phyloP scores from a whole-genome alignment of 1,140 invertebrate species.

The Nephila pilipes region DNA sequence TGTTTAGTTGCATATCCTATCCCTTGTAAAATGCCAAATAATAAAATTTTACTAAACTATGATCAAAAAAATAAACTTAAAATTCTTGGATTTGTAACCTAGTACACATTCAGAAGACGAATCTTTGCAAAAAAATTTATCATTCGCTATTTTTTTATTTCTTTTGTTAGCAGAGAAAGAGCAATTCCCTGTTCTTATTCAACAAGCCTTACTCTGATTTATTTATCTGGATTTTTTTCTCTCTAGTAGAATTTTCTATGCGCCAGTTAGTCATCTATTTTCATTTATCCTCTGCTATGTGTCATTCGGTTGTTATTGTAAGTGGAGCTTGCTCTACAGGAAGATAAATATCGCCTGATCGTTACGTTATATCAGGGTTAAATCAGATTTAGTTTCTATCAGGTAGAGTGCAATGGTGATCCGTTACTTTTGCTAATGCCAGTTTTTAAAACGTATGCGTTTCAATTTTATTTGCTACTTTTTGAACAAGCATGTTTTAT shows the following conservation, averaged over 20 bases:
- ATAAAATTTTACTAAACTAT: conserved; percentile 36
- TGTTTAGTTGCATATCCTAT: conserved; percentile 5
- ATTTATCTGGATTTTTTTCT: conserved; percentile 35
- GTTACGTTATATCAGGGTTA: conserved; percentile 5
- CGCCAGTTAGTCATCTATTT: conserved; percentile 46
- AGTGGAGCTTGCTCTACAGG: neutral
- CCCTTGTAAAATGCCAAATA: neutral
- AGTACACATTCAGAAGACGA: neutral
- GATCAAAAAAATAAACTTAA: conserved; percentile 25
- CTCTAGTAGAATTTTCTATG: neutral
- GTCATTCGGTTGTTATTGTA: conserved; percentile 49
- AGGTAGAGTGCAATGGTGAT: neutral
- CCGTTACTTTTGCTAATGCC: neutral
- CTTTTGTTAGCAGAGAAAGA: conserved; percentile 38
- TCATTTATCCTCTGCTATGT: conserved; percentile 33
- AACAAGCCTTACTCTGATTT: conserved; percentile 41
- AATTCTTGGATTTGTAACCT: neutral
- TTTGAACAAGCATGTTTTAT: too few species aligned
- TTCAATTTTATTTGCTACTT: too few species aligned
- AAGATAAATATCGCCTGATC: too few species aligned
- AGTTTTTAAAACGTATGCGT: neutral
- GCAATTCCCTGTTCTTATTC: conserved; percentile 68
- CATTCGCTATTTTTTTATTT: neutral
- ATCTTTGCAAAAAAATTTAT: conserved; percentile 44
- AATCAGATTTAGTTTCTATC: conserved; percentile 28